Evolutionary conservation across 2,113 vertebrate species (phyloP), one percentile per base, ranked within the genome.

Genomic region (Oenanthe oenanthe): DNA sequence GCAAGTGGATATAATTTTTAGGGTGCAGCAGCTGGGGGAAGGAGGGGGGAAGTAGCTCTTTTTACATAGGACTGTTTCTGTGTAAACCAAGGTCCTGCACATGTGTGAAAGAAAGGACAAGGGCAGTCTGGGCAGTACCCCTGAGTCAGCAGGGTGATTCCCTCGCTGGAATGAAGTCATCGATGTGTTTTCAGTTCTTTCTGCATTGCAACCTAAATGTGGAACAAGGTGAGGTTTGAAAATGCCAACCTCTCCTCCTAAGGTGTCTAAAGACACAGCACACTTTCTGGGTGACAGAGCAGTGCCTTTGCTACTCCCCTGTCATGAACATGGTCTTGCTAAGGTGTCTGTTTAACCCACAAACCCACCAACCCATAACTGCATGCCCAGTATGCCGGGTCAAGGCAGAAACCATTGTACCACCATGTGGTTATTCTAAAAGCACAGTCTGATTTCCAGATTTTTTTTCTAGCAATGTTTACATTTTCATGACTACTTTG

Each of bases 391-490:
- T 29, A 10, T 12, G 28, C 58, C 2, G 2, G 54, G n/a, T 34
- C n/a, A 61, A 32, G 73, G 86, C 76, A 72, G 56, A 65, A 60
- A n/a, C 15, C 9, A 2, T 19, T 40, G 26, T 42, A 31, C 32
- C 56, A 8, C 70, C 9, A 5, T 28, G n/a, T 50, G 70, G 77
- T 70, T 68, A 32, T 76, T 72, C 77, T 51, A 36, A 88, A 68
- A 92, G 61, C 38, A 14, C 36, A 78, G 7, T 65, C 74, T 47
- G 24, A 62, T 53, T 94, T 76, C 58, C 80, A 65, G 75, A 36
- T 83, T 3, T 17, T 68, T 89, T 91, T 87, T n/a, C 65, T 51
- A 93, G 50, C 34, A 21, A 15, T 80, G n/a, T 94, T 87, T 85
- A 67, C 81, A n/a, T 94, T 91, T 94, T 48, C 58, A 28, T 60